A percentile compares a stretch with the other conserved stretches of the same genome.
Conservation (phyloP, 1,140 invertebrate genomes). For the Drosophila mojavensis region DNA sequence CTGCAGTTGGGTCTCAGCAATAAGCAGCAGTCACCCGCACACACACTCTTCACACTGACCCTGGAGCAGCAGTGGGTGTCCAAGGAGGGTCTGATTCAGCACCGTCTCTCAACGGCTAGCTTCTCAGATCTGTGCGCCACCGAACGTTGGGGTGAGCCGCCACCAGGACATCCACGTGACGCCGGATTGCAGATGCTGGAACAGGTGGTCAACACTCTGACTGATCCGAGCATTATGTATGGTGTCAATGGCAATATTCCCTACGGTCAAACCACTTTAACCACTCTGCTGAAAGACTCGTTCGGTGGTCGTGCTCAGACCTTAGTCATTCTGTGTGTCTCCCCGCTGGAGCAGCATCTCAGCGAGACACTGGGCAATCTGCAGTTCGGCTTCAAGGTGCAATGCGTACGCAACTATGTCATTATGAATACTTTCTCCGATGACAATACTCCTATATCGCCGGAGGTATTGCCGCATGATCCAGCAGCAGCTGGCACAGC, state of each 20-base stretch:
- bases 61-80: conserved; percentile 88
- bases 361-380: conserved; percentile 87
- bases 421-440: conserved; percentile 88
- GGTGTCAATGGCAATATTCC: conserved; percentile 84
- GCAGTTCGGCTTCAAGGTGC: conserved; percentile 86
- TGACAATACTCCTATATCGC: conserved; percentile 86
- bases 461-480: conserved; percentile 65
- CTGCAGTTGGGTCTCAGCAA: conserved; percentile 85
- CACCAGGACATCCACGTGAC: conserved; percentile 84
- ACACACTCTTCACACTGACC: conserved; percentile 88
- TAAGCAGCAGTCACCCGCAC: conserved; percentile 60
- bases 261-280: conserved; percentile 88
- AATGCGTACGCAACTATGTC: conserved; percentile 88
- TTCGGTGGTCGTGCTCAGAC: conserved; percentile 89
- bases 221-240: conserved; percentile 86
- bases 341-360: conserved; percentile 86
- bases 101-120: conserved; percentile 88
- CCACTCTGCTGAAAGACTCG: conserved; percentile 88
- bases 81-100: conserved; percentile 84
- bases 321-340: conserved; percentile 87
- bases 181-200: conserved; percentile 86
- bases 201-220: conserved; percentile 86
- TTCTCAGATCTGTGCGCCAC: conserved; percentile 88
- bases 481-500: conserved; percentile 8
- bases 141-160: conserved; percentile 85